A percentile compares a stretch with the other conserved stretches of the same genome.
Evolutionary conservation across 1,140 invertebrate genomes (phyloP).

Genomic region (Drosophila miranda): DNA sequence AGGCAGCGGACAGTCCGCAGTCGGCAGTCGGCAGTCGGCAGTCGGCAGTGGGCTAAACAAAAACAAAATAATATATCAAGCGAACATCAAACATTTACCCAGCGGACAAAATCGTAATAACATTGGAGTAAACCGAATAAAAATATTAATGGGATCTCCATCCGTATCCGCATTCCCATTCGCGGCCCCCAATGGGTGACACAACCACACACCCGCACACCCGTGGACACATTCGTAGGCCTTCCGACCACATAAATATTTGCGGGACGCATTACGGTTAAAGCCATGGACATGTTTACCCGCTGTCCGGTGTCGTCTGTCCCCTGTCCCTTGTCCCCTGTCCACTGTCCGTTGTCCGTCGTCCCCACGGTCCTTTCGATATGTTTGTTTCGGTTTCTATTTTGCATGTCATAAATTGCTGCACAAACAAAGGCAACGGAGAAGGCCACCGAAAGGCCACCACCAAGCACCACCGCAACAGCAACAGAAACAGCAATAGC

Average conservation of each 20-base stretch:
- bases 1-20: neutral
- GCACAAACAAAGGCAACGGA: conserved; percentile 56
- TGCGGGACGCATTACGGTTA: conserved; percentile 47
- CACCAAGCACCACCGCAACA: neutral
- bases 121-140: conserved; percentile 51
- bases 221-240: neutral
- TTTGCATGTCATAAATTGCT: conserved; percentile 66
- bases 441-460: neutral
- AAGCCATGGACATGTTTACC: conserved; percentile 33
- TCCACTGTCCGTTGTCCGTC: conserved; percentile 12
- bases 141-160: conserved; percentile 52
- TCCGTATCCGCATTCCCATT: neutral
- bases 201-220: neutral
- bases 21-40: too few species aligned
- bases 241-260: conserved; percentile 53
- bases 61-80: conserved; percentile 46
- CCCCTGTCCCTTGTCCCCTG: too few species aligned
- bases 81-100: conserved; percentile 23
- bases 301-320: too few species aligned
- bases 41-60: neutral
- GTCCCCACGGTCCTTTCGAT: conserved; percentile 40
- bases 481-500: neutral
- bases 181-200: too few species aligned
- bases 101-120: conserved; percentile 29
- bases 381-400: conserved; percentile 49